Base-by-base conservation (phyloP, 2,797 vertebrate species). In the Tinamus major region DNA sequence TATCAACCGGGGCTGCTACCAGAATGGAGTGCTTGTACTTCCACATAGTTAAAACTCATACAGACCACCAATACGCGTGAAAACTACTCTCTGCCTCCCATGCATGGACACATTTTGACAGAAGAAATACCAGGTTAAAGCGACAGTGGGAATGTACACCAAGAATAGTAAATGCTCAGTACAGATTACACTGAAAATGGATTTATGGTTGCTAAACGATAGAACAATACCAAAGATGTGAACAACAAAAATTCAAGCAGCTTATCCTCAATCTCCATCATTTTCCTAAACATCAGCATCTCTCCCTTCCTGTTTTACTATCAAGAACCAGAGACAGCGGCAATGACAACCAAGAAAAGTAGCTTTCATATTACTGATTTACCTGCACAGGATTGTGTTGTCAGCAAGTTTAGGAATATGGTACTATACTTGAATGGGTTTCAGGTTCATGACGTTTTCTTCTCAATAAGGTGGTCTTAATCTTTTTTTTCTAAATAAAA, bases 21-120 rank as follows among this genome's bases (percentile, higher is more conserved):
- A 51, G 29, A 88, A 26, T 0, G 0, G 10, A 71, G 13, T 3
- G 19, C 2, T 91, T 21, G 16, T 6, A 81, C 6, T 41, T 10
- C 42, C 42, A 35, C 0, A 0, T 3, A 5, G 31, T 78, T 13
- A 61, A 59, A 49, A 65, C 42, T 24, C 65, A 64, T 13, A 26
- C 27, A 42, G 29, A 37, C 16, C 41, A 67, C 17, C 27, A 21
- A 23, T 51, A 5, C 61, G 49, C 55, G n/a, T 21, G 33, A 62
- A 46, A 85, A 4, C 3, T 16, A 85, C 1, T 11, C 19, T 44
- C 24, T 10, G 58, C 39, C 27, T 13, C 6, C 6, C 1, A 13
- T 85, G 44, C 69, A 68, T 2, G 0, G 21, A 55, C 71, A 27
- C 8, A 78, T 2, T n/a, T 17, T 2, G 0, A 69, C 53, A 83